Conservation (phyloP, 2,888 invertebrate genomes). For the Cheilosia urbana region DNA sequence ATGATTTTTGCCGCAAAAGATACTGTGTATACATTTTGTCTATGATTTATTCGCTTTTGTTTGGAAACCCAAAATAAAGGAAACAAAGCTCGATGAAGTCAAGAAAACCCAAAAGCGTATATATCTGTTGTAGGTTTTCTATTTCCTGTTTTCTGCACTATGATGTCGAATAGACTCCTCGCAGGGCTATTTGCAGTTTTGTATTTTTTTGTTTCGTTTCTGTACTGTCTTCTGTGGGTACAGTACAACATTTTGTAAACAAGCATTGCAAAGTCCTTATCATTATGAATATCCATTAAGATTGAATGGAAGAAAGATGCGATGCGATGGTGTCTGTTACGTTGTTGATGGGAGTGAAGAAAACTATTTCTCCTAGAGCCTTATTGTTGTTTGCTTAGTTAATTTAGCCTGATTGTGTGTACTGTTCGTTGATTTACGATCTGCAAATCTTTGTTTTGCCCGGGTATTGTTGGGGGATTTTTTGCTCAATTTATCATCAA, state of each 20-base stretch:
- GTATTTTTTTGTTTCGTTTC: neutral
- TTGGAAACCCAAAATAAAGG: constrained; percentile 58
- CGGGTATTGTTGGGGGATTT: constrained; percentile 38
- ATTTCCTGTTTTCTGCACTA: constrained; percentile 8
- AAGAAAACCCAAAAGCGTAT: constrained; percentile 49
- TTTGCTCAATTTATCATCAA: constrained; percentile 64
- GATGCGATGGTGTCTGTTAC: constrained; percentile 9
- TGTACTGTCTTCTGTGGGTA: constrained; percentile 11
- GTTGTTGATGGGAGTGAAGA: neutral
- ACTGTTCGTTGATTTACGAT: constrained; percentile 70
- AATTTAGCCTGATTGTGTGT: constrained; percentile 61
- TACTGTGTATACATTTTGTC: constrained; percentile 62
- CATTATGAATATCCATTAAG: constrained; percentile 74
- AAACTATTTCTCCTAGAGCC: constrained; percentile 52
- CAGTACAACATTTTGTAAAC: constrained; percentile 49
- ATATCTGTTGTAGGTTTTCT: neutral
- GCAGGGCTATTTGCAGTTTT: constrained; percentile 3
- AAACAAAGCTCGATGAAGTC: constrained; percentile 49
- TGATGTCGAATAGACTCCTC: constrained; percentile 11
- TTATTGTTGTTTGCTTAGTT: constrained; percentile 73
- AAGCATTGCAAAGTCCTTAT: constrained; percentile 62
- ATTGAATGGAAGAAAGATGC: constrained; percentile 61
- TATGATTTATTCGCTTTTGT: constrained; percentile 72
- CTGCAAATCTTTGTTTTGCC: constrained; percentile 59
- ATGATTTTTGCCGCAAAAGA: constrained; percentile 68